A percentile compares a stretch with the other conserved stretches of the same genome.
Conservation (phyloP, 2,888 invertebrate genomes). For the Lamellibrachia columna region DNA sequence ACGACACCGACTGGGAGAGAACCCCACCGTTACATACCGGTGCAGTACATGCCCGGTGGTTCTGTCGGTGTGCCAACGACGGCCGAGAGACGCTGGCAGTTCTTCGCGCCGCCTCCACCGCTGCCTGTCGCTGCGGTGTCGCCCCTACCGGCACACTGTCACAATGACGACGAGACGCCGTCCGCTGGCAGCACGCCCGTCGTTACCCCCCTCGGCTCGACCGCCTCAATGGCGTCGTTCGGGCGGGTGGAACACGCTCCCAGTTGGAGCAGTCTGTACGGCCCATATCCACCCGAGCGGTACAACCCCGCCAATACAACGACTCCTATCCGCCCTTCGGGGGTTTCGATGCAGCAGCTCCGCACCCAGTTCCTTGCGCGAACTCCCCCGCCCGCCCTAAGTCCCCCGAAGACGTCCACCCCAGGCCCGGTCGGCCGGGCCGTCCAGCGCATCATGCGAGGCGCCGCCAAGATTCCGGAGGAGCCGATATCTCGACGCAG, state of each 20-base stretch:
- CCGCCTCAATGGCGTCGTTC: neutral
- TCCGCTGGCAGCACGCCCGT: neutral
- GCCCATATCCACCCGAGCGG: neutral
- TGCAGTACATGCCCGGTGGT: neutral
- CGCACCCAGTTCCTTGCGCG: no score
- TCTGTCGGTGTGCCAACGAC: neutral
- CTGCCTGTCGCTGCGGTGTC: neutral
- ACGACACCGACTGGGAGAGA: neutral
- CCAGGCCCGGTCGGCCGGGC: neutral
- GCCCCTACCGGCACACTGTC: neutral
- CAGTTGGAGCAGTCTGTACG: neutral
- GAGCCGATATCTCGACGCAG: neutral
- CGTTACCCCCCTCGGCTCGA: neutral
- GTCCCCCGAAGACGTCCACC: neutral
- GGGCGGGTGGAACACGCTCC: neutral
- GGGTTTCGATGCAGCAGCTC: no score
- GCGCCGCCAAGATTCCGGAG: neutral
- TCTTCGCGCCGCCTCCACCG: neutral
- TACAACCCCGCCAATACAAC: neutral
- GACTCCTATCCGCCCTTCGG: neutral
- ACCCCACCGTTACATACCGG: neutral
- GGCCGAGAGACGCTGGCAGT: neutral
- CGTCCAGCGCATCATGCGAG: conserved; percentile 10
- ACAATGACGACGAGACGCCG: neutral
- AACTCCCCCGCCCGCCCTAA: neutral